phyloP scores from a whole-genome alignment of 2,797 vertebrate species.

The Rhinoraja longicauda region DNA sequence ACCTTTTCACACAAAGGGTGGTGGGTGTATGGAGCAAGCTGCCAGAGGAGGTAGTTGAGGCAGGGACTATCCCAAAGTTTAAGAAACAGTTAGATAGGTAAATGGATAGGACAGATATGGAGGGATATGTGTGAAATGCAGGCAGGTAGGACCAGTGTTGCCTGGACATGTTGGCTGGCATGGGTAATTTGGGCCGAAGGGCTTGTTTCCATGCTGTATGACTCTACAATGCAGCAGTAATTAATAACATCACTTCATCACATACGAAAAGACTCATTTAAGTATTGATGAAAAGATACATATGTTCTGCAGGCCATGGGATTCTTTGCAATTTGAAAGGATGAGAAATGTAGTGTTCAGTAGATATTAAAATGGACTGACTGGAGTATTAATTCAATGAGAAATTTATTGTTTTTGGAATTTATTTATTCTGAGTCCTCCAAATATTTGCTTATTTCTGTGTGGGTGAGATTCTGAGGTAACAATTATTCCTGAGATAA shows the following conservation, averaged over 20 bases:
- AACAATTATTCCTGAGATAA: slow-evolving; percentile 45
- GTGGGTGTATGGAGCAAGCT: too few relatives aligned
- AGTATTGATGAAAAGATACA: slow-evolving; percentile 40
- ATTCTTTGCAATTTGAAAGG: slow-evolving; percentile 38
- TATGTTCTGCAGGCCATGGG: slow-evolving; percentile 40
- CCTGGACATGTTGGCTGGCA: too few relatives aligned
- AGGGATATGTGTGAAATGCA: too few relatives aligned
- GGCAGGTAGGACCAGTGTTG: too few relatives aligned
- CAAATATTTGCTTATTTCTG: slow-evolving; percentile 47
- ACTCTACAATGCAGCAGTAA: slow-evolving; percentile 40
- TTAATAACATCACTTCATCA: slow-evolving; percentile 45
- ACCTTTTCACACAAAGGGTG: too few relatives aligned
- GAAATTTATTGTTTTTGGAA: slow-evolving; percentile 40
- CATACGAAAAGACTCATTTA: slow-evolving; percentile 20
- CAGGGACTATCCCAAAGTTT: too few relatives aligned
- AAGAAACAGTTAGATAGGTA: too few relatives aligned
- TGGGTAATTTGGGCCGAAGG: too few relatives aligned
- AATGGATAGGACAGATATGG: too few relatives aligned
- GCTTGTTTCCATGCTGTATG: too few relatives aligned
- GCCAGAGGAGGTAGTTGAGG: too few relatives aligned
- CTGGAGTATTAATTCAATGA: slow-evolving; percentile 41
- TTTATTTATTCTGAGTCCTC: slow-evolving; percentile 42
- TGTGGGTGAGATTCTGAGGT: slow-evolving; percentile 41
- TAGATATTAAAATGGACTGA: background rate
- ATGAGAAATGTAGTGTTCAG: slow-evolving; percentile 6